Conservation (phyloP, 2,797 vertebrate species). For the Margarornis squamiger region DNA sequence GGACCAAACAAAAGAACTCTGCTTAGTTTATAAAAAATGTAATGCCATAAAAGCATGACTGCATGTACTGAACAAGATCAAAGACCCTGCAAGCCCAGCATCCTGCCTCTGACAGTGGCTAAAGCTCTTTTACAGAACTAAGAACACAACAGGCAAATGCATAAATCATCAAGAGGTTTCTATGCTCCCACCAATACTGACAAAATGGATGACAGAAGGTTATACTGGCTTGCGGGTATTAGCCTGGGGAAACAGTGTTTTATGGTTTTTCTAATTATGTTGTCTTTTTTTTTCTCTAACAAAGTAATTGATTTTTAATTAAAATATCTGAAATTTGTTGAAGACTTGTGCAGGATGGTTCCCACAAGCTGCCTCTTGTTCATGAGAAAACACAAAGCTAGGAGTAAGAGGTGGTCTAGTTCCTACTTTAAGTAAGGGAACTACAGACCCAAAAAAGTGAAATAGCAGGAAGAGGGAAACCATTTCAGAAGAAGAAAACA, state of each 20-base stretch:
- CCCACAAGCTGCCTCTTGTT: background rate
- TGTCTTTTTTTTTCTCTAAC: background rate
- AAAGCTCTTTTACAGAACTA: background rate
- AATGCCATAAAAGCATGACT: background rate
- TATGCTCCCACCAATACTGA: background rate
- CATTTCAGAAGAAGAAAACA: background rate
- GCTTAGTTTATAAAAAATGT: background rate
- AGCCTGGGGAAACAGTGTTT: slow-evolving; percentile 47
- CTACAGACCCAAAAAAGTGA: background rate
- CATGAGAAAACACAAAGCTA: background rate
- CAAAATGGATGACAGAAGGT: slow-evolving; percentile 36
- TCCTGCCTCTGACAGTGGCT: background rate
- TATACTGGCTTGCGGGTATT: background rate
- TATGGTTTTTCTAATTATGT: slow-evolving; percentile 9
- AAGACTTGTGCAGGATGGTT: background rate
- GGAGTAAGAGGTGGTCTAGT: background rate
- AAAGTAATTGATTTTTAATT: slow-evolving; percentile 33
- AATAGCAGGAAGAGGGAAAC: background rate
- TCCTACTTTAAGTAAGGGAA: background rate
- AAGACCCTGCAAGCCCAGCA: background rate
- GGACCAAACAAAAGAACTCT: background rate
- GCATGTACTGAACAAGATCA: background rate
- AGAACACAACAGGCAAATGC: background rate
- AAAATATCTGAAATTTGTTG: background rate
- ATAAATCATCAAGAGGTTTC: slow-evolving; percentile 16